Evolutionary conservation across 2,797 vertebrate genomes (phyloP), one percentile per base, ranked within the genome.

Genomic region (Melanotaenia pygmaea): DNA sequence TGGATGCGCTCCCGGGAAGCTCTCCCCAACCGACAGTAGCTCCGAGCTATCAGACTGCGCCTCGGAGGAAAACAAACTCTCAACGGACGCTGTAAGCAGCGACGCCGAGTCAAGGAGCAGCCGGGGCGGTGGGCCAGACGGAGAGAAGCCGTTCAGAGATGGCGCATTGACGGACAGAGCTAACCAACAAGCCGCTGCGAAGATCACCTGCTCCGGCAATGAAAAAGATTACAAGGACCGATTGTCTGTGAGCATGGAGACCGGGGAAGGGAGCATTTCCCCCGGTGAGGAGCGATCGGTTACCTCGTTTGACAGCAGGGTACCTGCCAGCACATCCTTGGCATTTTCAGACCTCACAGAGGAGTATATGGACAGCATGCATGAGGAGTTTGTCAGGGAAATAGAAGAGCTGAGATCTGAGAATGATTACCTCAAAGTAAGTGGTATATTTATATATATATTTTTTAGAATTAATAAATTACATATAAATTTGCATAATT

Each of bases 381-480:
- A 96, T 0, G 96, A 98, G 62, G 95, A 97, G 90, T 95, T 96
- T 77, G 85, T 96, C 69, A 91, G 96, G 26, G 97, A 99, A 77
- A 95, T 99, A 84, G 97, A 99, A 72, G 98, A 99, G 84, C 93
- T 99, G 82, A 94, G 98, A 74, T 97, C 98, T 0, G 98, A 99
- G 89, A 99, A 99, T 69, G 97, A 98, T 91, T 98, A 99, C 90
- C 96, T 99, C 84, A 99, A 99, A 96, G 98, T 98, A 93, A 94
- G 94, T 82, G 1, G 30, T 30, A 30, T 13, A 2, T 30, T 30
- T 30, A 30, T 30, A 4, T 2, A 12, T 2, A 24, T 26, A 2
- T 64, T n/a, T 14, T 13, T 1, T 16, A 0, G 12, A 51, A 11
- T 51, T 10, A 34, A 34, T 38, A 12, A 5, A 18, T 16, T 30